These are phyloP conservation scores for Psix sp. DNA, from an alignment of 1,140 invertebrate genomes.

Conservation along the genomic window DNA sequence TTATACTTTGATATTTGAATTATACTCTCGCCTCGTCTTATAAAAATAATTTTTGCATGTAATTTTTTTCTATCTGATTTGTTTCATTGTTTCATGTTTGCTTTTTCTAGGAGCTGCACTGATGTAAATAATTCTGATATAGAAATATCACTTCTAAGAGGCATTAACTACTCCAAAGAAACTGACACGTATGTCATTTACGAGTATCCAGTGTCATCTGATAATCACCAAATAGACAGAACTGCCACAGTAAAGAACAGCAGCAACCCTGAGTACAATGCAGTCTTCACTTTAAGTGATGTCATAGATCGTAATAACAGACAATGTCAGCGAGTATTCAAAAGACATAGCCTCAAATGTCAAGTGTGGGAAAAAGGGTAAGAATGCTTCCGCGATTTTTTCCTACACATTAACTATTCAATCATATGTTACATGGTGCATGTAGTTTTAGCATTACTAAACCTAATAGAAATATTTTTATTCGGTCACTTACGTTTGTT, in stretches of 20 bases:
- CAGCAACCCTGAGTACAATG: constrained; percentile 92
- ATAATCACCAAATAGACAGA: constrained; percentile 86
- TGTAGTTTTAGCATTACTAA: constrained; percentile 1
- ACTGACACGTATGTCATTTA: constrained; percentile 96
- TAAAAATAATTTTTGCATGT: too few species aligned
- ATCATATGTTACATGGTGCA: constrained; percentile 2
- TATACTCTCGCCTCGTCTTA: too few species aligned
- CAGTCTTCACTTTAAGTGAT: constrained; percentile 82
- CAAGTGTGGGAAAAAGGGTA: constrained; percentile 96
- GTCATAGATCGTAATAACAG: constrained; percentile 88
- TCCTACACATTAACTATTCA: constrained; percentile 9
- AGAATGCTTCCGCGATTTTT: too few species aligned
- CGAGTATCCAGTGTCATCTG: constrained; percentile 94
- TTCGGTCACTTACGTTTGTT: too few species aligned
- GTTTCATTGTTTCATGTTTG: constrained; percentile 1
- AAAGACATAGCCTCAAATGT: constrained; percentile 91
- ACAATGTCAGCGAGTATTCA: constrained; percentile 89
- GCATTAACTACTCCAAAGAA: constrained; percentile 93
- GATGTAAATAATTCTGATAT: constrained; percentile 94
- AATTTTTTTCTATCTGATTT: constrained; percentile 11
- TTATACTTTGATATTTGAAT: constrained; percentile 32
- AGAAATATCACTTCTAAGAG: constrained; percentile 90
- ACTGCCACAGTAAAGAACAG: constrained; percentile 89
- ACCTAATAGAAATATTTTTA: too few species aligned
- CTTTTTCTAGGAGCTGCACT: constrained; percentile 83